Percentiles rank a stretch among this genome's conserved stretches.
Evolutionary conservation across 2,888 invertebrate species (phyloP).

Genomic region (Scrobipalpa atriplicella): DNA sequence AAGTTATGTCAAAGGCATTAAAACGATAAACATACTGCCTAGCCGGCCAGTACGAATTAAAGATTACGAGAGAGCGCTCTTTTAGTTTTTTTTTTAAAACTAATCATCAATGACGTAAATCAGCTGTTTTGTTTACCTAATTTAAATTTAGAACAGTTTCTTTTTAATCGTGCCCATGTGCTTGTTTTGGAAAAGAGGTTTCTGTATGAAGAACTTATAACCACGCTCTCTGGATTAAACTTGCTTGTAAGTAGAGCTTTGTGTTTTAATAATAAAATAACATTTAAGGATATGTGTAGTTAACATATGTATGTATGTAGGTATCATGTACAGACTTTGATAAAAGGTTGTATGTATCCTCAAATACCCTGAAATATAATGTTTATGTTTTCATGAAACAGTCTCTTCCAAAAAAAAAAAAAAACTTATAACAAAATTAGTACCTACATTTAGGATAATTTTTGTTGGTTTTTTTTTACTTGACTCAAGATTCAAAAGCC

Average conservation of each 20-base stretch:
- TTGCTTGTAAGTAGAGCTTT: constrained; percentile 31
- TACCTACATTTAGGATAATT: no score
- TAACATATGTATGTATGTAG: no score
- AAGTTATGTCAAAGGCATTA: constrained; percentile 48
- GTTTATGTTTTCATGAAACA: no score
- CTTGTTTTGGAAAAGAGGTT: constrained; percentile 28
- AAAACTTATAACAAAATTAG: no score
- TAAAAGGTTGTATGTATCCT: no score
- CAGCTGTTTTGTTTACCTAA: constrained; percentile 6
- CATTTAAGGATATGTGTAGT: no score
- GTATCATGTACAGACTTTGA: no score
- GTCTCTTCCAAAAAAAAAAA: no score
- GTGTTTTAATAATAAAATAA: neutral
- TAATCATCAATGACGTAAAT: constrained; percentile 29
- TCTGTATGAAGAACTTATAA: constrained; percentile 27
- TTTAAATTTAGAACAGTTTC: constrained; percentile 26
- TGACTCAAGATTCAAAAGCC: no score
- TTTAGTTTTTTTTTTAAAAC: constrained; percentile 31
- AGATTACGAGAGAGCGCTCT: constrained; percentile 33
- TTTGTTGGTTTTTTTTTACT: no score
- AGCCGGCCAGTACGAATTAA: constrained; percentile 56
- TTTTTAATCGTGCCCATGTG: constrained; percentile 33
- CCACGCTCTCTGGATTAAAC: constrained; percentile 31
- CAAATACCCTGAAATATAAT: no score
- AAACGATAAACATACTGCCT: constrained; percentile 51